phyloP scores from a whole-genome alignment of 2,113 vertebrate species.

The Ailurus styani region DNA sequence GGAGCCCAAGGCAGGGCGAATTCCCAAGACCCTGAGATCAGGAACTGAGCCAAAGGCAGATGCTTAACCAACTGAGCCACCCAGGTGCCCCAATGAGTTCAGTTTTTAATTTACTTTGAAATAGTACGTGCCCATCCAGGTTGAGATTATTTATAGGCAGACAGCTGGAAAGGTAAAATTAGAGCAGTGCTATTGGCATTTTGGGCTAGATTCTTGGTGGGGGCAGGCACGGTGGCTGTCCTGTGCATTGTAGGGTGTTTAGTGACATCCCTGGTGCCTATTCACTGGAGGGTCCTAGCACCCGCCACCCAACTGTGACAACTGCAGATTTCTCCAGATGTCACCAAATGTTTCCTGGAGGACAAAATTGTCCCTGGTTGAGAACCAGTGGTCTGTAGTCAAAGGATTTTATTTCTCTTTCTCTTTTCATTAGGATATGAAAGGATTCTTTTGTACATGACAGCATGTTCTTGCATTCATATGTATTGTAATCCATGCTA shows the following conservation, averaged over 20 bases:
- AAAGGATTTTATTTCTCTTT: constrained; percentile 6
- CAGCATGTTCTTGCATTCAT: neutral
- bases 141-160: neutral
- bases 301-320: neutral
- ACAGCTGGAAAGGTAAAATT: neutral
- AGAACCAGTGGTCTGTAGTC: neutral
- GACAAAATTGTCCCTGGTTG: neutral
- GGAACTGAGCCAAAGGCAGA: neutral
- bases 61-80: neutral
- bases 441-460: neutral
- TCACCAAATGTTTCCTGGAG: neutral
- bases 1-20: neutral
- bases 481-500: neutral
- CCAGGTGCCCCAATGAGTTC: neutral
- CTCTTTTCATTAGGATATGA: neutral
- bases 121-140: neutral
- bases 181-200: neutral
- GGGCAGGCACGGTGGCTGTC: neutral
- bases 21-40: neutral
- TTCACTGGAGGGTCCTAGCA: neutral
- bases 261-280: neutral
- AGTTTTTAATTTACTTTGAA: neutral
- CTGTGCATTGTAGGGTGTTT: neutral
- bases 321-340: neutral
- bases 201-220: neutral